Base-by-base conservation (phyloP, 2,888 invertebrate genomes). In the Silvanus unidentatus region DNA sequence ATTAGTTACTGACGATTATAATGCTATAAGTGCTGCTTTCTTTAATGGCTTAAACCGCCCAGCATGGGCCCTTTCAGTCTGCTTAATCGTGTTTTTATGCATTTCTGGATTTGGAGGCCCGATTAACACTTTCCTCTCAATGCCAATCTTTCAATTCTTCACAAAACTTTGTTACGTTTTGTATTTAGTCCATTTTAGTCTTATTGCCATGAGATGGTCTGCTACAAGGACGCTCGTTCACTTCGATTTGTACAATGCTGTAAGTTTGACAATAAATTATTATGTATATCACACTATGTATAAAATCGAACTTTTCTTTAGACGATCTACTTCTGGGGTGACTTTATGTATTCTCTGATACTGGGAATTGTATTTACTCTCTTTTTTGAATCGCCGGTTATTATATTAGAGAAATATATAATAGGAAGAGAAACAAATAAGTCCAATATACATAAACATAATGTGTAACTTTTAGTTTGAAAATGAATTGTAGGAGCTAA, bases 361-460 rank as follows among this genome's bases (percentile, higher is more conserved):
- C 12, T 47, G 10, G 35, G 46, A 9, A 12, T 40, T 3, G 2
- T 44, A 3, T 39, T 49, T 4, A 43, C 35, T 35, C 28, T 49
- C 9, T 29, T 36, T 5, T 47, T 49, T 28, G 49, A 49, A 40
- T 44, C 44, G 15, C 49, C 49, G 5, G 44, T 49, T 27, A 40
- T 42, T 8, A 14, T 35, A 2, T 32, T 49, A n/a, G 49, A 49
- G 12, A 49, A 44, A 22, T 43, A 37, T 22, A n/a, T n/a, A n/a
- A n/a, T n/a, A n/a, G n/a, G n/a, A n/a, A n/a, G n/a, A n/a, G n/a
- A n/a, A n/a, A n/a, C n/a, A n/a, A n/a, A n/a, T n/a, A n/a, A n/a
- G n/a, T n/a, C n/a, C n/a, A n/a, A n/a, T n/a, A n/a, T n/a, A n/a
- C n/a, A n/a, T n/a, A n/a, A n/a, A n/a, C n/a, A n/a, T n/a, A n/a